Base-by-base conservation (phyloP, 2,113 vertebrate species). In the Ptilorrhoa leucosticta region DNA sequence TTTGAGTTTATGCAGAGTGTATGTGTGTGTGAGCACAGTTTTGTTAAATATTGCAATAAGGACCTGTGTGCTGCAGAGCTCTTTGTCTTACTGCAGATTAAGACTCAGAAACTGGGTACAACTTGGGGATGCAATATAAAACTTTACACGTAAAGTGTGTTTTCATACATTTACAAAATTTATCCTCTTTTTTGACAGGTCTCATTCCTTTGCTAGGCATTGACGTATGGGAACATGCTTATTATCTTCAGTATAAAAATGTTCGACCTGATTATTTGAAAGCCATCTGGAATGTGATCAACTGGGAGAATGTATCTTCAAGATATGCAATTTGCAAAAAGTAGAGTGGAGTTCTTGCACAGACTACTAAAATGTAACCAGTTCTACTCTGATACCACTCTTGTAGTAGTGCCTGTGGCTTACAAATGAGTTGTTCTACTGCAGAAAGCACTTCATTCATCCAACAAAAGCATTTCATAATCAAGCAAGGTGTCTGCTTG, bases 201-300 rank as follows among this genome's bases (percentile, higher is more conserved):
- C 99, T 99, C 45, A 95, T 99, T 91, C 99, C 99, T 27, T 98
- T 99, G n/a, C 97, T 99, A 42, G 99, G 99, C 70, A 99, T 99
- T 8, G 99, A 99, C 2, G 99, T 99, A 27, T 99, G 99, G 99
- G 99, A 99, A 89, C 99, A 99, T 50, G 99, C 99, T 48, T 99
- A 99, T 83, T 99, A 99, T 91, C 98, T 99, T 78, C 99, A 99
- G 84, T 99, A 99, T 97, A 99, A 99, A 97, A 99, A 99, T 28
- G 99, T 99, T 83, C 98, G 99, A 35, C 99, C 99, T 5, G 99
- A 99, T 96, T 99, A 99, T 66, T 98, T 99, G 64, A 99, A 99
- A 93, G 99, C 99, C 20, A 99, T 99, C 94, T 99, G 99, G 99
- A 99, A 99, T 73, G 98, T 99, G 42, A 97, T 99, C 97, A 99